Percentiles rank a stretch among this genome's conserved stretches.
phyloP scores from a whole-genome alignment of 2,888 invertebrate species.

The Stegana nigrithorax region DNA sequence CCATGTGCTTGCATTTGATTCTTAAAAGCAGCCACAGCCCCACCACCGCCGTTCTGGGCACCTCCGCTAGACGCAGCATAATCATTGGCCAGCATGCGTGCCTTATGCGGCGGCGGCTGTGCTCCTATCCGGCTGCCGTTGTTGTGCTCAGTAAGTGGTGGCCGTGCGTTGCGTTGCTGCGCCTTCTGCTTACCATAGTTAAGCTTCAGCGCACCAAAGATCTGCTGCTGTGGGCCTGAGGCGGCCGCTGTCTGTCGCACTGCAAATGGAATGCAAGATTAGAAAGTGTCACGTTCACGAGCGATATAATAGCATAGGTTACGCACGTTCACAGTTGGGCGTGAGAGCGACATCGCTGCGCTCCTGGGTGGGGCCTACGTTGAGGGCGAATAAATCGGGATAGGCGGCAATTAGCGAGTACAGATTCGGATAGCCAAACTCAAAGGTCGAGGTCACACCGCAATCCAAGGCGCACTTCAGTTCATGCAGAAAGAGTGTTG shows the following conservation, averaged over 20 bases:
- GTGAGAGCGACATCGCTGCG: constrained; percentile 60
- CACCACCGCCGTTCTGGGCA: constrained; percentile 11
- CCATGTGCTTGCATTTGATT: constrained; percentile 9
- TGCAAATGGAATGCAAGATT: constrained; percentile 13
- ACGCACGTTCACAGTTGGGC: constrained; percentile 61
- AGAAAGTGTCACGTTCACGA: no score
- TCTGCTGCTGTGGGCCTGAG: constrained; percentile 41
- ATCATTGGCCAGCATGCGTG: constrained; percentile 48
- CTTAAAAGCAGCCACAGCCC: background rate
- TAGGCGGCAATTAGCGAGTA: constrained; percentile 61
- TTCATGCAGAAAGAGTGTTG: constrained; percentile 59
- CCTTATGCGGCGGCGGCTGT: constrained; percentile 50
- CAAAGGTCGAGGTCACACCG: constrained; percentile 57
- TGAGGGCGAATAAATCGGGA: constrained; percentile 63
- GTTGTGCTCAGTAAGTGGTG: constrained; percentile 49
- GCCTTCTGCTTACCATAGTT: constrained; percentile 46
- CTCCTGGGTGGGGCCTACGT: constrained; percentile 56
- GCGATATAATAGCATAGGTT: background rate
- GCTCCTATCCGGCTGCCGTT: constrained; percentile 36
- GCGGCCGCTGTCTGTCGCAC: constrained; percentile 37
- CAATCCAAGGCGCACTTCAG: constrained; percentile 59
- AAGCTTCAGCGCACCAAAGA: constrained; percentile 48
- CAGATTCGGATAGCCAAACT: constrained; percentile 66
- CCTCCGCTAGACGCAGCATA: constrained; percentile 17
- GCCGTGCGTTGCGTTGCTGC: constrained; percentile 36